phyloP scores from a whole-genome alignment of 2,888 invertebrate species.

The Coelinius sp. region DNA sequence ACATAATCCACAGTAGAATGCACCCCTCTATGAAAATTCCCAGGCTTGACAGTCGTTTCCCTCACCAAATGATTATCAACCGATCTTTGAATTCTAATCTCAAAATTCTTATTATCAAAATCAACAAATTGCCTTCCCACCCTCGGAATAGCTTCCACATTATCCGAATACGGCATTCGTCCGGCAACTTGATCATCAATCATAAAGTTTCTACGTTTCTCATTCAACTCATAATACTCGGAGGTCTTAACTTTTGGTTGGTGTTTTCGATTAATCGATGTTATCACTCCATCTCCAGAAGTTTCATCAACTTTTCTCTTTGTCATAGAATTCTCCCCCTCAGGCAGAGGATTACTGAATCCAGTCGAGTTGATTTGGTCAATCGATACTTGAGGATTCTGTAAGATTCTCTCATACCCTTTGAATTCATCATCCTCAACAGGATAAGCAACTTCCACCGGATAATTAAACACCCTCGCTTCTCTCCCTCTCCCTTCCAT shows the following conservation, averaged over 20 bases:
- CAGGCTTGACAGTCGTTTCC: background rate
- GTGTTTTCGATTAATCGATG: background rate
- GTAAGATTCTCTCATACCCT: conserved; percentile 15
- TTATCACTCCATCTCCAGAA: background rate
- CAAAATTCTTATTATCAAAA: conserved; percentile 32
- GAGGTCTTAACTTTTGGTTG: background rate
- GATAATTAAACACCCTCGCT: background rate
- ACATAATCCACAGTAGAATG: background rate
- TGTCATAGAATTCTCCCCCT: background rate
- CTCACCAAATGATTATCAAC: conserved; percentile 12
- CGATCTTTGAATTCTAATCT: conserved; percentile 37
- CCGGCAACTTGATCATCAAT: background rate
- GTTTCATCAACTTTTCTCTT: background rate
- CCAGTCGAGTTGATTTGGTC: conserved; percentile 23
- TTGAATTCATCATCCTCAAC: conserved; percentile 33
- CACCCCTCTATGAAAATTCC: background rate
- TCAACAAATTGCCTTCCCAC: background rate
- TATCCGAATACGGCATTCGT: background rate
- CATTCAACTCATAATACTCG: background rate
- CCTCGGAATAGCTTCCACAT: background rate
- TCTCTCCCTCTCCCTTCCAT: no score
- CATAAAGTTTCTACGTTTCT: background rate
- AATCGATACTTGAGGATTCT: conserved; percentile 24
- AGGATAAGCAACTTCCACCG: background rate
- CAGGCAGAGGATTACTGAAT: conserved; percentile 22